These are phyloP conservation scores for Cecidostiba fungosa DNA, from an alignment of 2,888 invertebrate species.

Conservation along the genomic window DNA sequence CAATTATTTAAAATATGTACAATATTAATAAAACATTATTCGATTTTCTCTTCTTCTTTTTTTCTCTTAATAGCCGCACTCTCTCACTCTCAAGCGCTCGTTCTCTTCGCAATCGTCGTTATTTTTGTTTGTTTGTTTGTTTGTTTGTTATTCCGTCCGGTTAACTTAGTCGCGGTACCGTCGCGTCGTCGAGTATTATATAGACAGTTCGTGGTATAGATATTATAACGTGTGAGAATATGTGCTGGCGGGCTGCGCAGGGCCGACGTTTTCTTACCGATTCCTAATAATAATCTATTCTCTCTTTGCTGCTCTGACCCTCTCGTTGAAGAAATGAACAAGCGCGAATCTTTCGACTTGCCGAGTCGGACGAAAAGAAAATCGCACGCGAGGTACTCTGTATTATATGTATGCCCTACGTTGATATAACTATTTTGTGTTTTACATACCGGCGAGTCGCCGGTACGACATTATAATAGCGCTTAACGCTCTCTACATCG, in stretches of 20 bases:
- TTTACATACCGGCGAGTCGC: slow-evolving; percentile 27
- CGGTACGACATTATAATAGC: background rate
- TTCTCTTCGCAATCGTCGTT: background rate
- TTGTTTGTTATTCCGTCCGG: slow-evolving; percentile 7
- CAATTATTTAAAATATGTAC: slow-evolving; percentile 79
- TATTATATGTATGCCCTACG: slow-evolving; percentile 3
- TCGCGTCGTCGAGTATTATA: slow-evolving; percentile 62
- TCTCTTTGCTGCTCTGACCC: background rate
- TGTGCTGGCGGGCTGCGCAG: slow-evolving; percentile 75
- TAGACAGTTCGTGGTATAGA: background rate
- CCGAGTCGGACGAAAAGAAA: background rate
- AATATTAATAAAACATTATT: slow-evolving; percentile 77
- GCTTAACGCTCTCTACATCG: slow-evolving; percentile 15
- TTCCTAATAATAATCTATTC: background rate
- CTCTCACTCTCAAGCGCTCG: slow-evolving; percentile 16
- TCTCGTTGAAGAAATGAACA: background rate
- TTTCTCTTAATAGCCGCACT: slow-evolving; percentile 64
- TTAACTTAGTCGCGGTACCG: slow-evolving; percentile 72
- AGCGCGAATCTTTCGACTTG: background rate
- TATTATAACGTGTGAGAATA: background rate
- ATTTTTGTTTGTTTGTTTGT: background rate
- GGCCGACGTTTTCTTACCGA: slow-evolving; percentile 64
- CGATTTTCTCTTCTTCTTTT: slow-evolving; percentile 65
- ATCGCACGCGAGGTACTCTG: background rate
- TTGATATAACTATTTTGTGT: slow-evolving; percentile 19